Evolutionary conservation across 2,113 vertebrate genomes (phyloP).

Genomic region (Symphodus melops): DNA sequence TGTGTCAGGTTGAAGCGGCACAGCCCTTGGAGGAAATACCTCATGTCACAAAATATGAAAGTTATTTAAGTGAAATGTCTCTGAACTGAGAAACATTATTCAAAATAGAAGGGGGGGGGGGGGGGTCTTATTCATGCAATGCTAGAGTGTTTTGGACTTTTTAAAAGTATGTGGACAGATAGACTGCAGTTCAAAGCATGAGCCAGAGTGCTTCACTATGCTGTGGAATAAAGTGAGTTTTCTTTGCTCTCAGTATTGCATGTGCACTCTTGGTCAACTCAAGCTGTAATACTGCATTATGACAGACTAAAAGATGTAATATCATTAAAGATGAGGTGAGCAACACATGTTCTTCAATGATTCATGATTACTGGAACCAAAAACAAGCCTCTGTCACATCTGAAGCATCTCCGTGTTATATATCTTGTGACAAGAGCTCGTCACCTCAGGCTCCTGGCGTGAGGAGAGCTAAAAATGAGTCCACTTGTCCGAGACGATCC

Average conservation of each 20-base stretch:
- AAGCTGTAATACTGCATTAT: not conserved
- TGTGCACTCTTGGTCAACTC: not conserved
- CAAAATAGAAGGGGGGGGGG: not conserved
- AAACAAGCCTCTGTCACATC: not conserved
- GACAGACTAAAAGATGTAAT: not conserved
- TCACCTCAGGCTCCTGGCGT: not conserved
- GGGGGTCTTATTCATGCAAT: not conserved
- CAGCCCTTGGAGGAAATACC: not conserved
- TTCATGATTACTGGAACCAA: not conserved
- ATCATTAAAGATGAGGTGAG: not conserved
- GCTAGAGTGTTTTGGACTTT: conserved; percentile 1
- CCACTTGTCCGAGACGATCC: conserved; percentile 7
- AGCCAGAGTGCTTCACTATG: not conserved
- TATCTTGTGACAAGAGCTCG: not conserved
- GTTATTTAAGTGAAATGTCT: not conserved
- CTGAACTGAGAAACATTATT: not conserved
- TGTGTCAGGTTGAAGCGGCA: not conserved
- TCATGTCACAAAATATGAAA: not conserved
- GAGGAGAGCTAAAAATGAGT: conserved; percentile 3
- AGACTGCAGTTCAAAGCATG: conserved; percentile 11
- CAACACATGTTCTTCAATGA: not conserved
- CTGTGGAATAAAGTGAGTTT: not conserved
- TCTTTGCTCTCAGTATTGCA: not conserved
- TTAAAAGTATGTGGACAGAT: not conserved
- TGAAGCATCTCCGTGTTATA: not conserved